Evolutionary conservation across 2,888 invertebrate species (phyloP).

Genomic region (Plebejus argus): DNA sequence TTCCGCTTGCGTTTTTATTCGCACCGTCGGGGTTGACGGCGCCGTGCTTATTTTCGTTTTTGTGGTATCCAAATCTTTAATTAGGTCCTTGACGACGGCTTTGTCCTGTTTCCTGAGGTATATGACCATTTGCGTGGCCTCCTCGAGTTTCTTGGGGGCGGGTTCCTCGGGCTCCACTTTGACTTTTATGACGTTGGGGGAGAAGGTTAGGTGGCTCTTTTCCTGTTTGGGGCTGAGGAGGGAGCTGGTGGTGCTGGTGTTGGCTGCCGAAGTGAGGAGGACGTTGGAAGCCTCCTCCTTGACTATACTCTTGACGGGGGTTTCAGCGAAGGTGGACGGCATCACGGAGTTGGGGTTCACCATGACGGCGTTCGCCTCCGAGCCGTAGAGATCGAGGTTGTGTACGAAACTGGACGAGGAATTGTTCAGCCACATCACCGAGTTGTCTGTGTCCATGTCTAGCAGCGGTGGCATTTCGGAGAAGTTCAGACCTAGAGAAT

Average conservation of each 20-base stretch:
- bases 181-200: constrained; percentile 85
- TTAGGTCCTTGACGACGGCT: constrained; percentile 84
- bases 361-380: constrained; percentile 89
- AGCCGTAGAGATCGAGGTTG: constrained; percentile 84
- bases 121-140: constrained; percentile 76
- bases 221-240: constrained; percentile 83
- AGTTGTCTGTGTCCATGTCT: constrained; percentile 85
- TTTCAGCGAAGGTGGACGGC: constrained; percentile 85
- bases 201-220: constrained; percentile 87
- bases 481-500: constrained; percentile 82
- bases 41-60: constrained; percentile 59
- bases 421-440: constrained; percentile 82
- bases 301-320: constrained; percentile 69
- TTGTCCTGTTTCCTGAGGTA: constrained; percentile 75
- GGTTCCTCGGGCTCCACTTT: constrained; percentile 69
- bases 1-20: constrained; percentile 72
- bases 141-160: constrained; percentile 62
- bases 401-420: constrained; percentile 84
- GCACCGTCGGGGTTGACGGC: constrained; percentile 58
- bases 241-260: constrained; percentile 61
- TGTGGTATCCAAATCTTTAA: constrained; percentile 76
- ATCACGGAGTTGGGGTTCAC: constrained; percentile 95
- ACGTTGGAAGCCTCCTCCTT: constrained; percentile 76
- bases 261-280: constrained; percentile 68
- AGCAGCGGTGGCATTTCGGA: constrained; percentile 82